Evolutionary conservation across 1,140 invertebrate genomes (phyloP).

Genomic region (Bombus impatiens): DNA sequence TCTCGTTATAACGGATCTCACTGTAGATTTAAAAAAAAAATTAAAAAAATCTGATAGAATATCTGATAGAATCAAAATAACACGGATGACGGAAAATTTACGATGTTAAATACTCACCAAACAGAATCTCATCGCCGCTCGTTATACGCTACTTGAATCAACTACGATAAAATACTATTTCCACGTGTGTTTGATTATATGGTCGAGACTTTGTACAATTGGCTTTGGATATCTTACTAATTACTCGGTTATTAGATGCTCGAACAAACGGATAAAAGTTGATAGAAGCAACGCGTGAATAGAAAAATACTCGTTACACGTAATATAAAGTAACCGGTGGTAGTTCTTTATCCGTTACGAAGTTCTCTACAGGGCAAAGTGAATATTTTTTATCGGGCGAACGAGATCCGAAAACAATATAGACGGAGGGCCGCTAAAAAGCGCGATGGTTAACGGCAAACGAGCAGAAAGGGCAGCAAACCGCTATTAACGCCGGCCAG

Average conservation of each 20-base stretch:
- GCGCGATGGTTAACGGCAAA: slow-evolving; percentile 45
- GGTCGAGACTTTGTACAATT: not conserved
- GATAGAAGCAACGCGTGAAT: not conserved
- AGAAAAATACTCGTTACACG: not conserved
- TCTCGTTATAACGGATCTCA: no score
- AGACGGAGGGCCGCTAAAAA: slow-evolving; percentile 16
- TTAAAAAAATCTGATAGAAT: no score
- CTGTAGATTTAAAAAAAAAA: no score
- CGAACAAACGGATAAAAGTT: not conserved
- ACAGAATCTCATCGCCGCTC: not conserved
- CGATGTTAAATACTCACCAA: not conserved
- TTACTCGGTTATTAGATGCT: not conserved
- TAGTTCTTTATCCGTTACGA: not conserved
- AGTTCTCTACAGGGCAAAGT: slow-evolving; percentile 2
- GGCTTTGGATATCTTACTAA: not conserved
- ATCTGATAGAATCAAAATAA: no score
- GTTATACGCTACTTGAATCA: not conserved
- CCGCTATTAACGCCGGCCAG: slow-evolving; percentile 57
- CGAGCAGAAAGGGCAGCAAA: slow-evolving; percentile 35
- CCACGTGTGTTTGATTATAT: not conserved
- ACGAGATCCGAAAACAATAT: not conserved
- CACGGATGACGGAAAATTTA: not conserved
- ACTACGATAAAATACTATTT: not conserved
- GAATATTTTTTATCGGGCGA: slow-evolving; percentile 34
- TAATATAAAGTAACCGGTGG: not conserved